Conservation (phyloP, 2,888 invertebrate genomes). For the Caenorhabditis virilis region DNA sequence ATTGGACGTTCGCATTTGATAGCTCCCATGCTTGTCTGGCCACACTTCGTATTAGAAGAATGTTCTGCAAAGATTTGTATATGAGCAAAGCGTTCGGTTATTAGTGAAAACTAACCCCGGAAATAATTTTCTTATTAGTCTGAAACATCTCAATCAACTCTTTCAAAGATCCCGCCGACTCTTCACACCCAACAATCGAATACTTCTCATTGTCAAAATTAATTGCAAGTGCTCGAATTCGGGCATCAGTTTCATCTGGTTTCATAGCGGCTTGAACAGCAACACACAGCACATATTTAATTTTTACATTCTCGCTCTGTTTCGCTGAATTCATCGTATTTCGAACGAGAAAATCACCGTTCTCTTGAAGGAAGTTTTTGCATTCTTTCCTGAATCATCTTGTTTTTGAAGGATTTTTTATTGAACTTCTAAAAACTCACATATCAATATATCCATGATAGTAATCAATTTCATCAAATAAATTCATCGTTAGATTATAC, state of each 20-base stretch:
- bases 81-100: too few relatives aligned
- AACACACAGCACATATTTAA: not conserved
- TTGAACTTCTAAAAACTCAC: not conserved
- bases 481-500: not conserved
- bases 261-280: not conserved
- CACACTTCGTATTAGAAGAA: not conserved
- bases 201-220: not conserved
- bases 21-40: not conserved
- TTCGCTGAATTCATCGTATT: not conserved
- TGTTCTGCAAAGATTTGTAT: too few relatives aligned
- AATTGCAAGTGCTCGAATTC: not conserved
- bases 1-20: not conserved
- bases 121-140: not conserved
- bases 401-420: not conserved
- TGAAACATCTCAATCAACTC: not conserved
- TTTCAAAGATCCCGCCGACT: not conserved
- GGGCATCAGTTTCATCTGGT: not conserved
- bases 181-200: not conserved
- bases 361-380: not conserved
- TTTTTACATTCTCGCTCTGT: not conserved
- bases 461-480: not conserved
- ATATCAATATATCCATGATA: constrained; percentile 6
- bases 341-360: constrained; percentile 5
- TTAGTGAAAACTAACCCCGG: not conserved
- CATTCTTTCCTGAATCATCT: constrained; percentile 2